Evolutionary conservation across 2,888 invertebrate genomes (phyloP), one percentile per base, ranked within the genome.

Genomic region (Thera britannica): DNA sequence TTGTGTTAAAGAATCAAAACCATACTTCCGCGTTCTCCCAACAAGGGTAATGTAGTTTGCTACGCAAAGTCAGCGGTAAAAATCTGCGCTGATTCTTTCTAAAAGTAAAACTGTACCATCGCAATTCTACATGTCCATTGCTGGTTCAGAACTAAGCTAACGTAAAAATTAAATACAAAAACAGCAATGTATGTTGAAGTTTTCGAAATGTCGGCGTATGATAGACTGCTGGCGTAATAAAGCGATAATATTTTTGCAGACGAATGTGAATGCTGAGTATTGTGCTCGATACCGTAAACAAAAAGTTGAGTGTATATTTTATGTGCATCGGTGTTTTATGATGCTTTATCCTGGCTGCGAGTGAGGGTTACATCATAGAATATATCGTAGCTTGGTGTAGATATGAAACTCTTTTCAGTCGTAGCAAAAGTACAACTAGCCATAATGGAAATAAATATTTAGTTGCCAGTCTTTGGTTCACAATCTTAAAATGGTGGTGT

Each of bases 41-140:
- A 80, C 79, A 80, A 75, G 76, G 79, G 81, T 85, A 83, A 85
- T 84, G 84, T 83, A 81, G 79, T 85, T 83, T 81, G 82, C 76
- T 79, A 83, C 81, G 84, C 82, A 82, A 84, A 85, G 76, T 76
- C 81, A 73, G 80, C 77, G 81, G 79, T 81, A 83, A 82, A 84
- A 85, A 84, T 83, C 82, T 79, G 76, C 75, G 78, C 73, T 78
- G 63, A 75, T 77, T 79, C 76, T 73, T 73, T 60, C 59, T 73
- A 77, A 79, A 73, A 68, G 7, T 60, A 59, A 23, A 46, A 67
- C 72, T 35, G 57, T 34, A 2, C 6, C 23, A 68, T 61, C 63
- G n/a, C n/a, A n/a, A 3, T 1, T 8, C 55, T 58, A n/a, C 0
- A 11, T 9, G 62, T 75, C 69, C 77, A 77, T 73, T 74, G 34